Base-by-base conservation (phyloP, 2,113 vertebrate genomes). In the Cranoglanis bouderius region DNA sequence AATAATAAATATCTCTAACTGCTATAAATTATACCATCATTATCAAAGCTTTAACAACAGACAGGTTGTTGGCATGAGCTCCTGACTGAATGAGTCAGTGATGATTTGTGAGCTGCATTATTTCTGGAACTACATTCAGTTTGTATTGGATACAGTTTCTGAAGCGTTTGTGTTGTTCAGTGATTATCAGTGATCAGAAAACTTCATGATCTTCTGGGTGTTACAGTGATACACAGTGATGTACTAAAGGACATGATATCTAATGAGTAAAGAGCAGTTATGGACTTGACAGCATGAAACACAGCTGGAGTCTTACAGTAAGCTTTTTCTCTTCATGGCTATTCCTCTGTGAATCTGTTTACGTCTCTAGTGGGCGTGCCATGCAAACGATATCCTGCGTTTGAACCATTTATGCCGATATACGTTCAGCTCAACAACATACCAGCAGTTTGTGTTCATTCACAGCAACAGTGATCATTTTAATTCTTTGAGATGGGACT, bases 391-490 rank as follows among this genome's bases (percentile, higher is more conserved):
- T 51, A 51, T 51, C 13, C 43, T 49, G 46, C 1, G 16, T 80
- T 32, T 80, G 29, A 49, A 78, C 43, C 75, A 49, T 78, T 78
- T 80, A 80, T 80, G 26, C 77, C 32, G 46, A 51, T 51, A 80
- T 53, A 51, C 49, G 18, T 80, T 80, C 77, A 51, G 14, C 49
- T 51, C 72, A 74, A 74, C 38, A 43, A 74, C 72, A 40, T 24
- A 74, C 7, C 72, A 74, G 38, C 38, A 74, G 77, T 80, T 32
- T 77, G 40, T 18, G 40, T 49, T 43, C 14, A 80, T 53, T 80
- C 19, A 53, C 75, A 78, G 75, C 75, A 78, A 49, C 46, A 29
- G 43, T 6, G 18, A 19, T 53, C 14, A 53, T 80, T 32, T 80
- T 12, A 80, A 53, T 80, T 51, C 29, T 43, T 77, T 46, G 43